phyloP scores from a whole-genome alignment of 2,888 invertebrate species.

The Andrena minutula region DNA sequence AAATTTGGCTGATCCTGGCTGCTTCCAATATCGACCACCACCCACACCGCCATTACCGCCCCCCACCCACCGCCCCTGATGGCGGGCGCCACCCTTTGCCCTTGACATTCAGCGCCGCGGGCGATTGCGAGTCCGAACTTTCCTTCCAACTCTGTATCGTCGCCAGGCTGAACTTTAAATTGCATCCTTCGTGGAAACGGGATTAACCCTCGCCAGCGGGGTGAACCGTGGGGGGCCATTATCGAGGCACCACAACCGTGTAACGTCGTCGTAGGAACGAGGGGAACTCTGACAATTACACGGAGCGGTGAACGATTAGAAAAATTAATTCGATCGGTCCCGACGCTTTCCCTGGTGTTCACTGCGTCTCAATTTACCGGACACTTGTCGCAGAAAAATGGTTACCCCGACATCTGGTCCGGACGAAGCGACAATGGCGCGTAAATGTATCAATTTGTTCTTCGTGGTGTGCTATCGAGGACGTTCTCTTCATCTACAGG shows the following conservation, averaged over 20 bases:
- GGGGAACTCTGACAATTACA: too few relatives aligned
- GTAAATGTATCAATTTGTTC: not conserved
- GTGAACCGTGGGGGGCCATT: slow-evolving; percentile 13
- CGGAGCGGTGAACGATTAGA: too few relatives aligned
- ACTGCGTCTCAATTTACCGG: too few relatives aligned
- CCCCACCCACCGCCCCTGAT: slow-evolving; percentile 1
- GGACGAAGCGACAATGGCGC: not conserved
- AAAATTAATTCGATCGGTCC: too few relatives aligned
- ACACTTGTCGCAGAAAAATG: not conserved
- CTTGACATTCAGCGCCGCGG: slow-evolving; percentile 76
- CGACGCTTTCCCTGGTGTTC: too few relatives aligned
- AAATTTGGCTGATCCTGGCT: slow-evolving; percentile 68
- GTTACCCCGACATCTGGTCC: not conserved
- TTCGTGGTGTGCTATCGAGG: not conserved
- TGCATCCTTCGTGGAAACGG: slow-evolving; percentile 26
- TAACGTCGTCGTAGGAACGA: not conserved
- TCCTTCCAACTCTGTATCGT: slow-evolving; percentile 49
- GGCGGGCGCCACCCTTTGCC: slow-evolving; percentile 68
- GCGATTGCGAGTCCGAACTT: slow-evolving; percentile 68
- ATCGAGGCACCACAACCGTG: slow-evolving; percentile 3
- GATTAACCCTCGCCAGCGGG: slow-evolving; percentile 14
- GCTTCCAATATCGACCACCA: slow-evolving; percentile 75
- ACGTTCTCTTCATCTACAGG: not conserved
- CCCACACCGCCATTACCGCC: slow-evolving; percentile 35
- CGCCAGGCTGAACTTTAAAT: slow-evolving; percentile 53